phyloP scores from a whole-genome alignment of 23 tunicate species.

The Botrylloides violaceus region DNA sequence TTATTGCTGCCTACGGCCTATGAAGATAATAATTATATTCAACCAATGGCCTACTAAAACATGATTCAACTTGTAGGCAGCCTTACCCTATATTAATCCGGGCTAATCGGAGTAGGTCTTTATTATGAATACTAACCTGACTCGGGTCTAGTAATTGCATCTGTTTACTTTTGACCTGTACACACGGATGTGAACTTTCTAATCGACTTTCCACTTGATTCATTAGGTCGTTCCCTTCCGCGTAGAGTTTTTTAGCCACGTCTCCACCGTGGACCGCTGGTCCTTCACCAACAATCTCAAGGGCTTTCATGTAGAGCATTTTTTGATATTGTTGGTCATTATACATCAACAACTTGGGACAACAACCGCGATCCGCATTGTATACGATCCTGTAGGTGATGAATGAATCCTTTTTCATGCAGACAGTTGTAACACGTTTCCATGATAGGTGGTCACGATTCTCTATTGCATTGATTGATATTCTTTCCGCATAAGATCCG shows the following conservation, averaged over 20 bases:
- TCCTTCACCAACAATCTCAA: not conserved
- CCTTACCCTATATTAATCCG: too few species aligned
- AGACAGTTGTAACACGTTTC: not conserved
- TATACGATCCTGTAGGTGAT: not conserved
- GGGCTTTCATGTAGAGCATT: not conserved
- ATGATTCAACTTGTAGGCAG: too few species aligned
- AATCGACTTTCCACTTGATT: not conserved
- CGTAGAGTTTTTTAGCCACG: not conserved
- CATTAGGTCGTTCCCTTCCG: not conserved
- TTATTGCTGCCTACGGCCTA: too few species aligned
- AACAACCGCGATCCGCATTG: slow-evolving; percentile 12
- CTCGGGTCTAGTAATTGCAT: slow-evolving; percentile 2
- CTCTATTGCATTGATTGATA: not conserved
- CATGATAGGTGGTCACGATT: not conserved
- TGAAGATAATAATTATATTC: too few species aligned
- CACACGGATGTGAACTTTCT: not conserved
- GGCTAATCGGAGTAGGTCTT: too few species aligned
- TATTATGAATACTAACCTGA: slow-evolving; percentile 9
- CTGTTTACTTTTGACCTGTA: not conserved
- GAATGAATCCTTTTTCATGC: not conserved
- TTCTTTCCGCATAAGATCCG: too few species aligned
- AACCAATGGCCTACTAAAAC: too few species aligned
- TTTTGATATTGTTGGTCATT: slow-evolving; percentile 14
- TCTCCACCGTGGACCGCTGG: not conserved
- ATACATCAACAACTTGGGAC: slow-evolving; percentile 9